Evolutionary conservation across 2,113 vertebrate genomes (phyloP).

Genomic region (Pachyramphus minor): DNA sequence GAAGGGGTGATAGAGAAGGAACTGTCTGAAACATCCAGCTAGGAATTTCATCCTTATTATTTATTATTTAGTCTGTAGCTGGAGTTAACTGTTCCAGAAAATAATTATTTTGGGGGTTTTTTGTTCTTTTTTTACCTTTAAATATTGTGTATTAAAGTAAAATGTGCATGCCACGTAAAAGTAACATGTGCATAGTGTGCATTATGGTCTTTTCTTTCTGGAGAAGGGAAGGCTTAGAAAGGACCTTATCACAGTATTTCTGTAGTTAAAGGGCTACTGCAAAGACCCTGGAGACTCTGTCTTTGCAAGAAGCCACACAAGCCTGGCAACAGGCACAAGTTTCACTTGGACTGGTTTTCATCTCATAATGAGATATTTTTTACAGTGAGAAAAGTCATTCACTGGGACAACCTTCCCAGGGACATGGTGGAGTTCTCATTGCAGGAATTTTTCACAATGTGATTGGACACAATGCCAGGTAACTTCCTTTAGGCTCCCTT

Average conservation of each 20-base stretch:
- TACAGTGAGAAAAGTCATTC: not conserved
- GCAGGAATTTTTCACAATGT: rapidly evolving
- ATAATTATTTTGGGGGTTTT: too few species aligned
- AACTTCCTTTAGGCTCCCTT: not conserved
- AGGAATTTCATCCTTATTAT: not conserved
- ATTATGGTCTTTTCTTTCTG: not conserved
- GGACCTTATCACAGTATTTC: not conserved
- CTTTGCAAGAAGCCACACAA: not conserved
- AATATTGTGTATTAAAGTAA: not conserved
- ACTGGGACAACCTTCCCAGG: not conserved
- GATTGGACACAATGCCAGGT: not conserved
- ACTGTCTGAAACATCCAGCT: not conserved
- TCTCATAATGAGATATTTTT: not conserved
- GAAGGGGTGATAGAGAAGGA: not conserved
- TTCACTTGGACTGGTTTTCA: not conserved
- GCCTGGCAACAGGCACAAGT: too few species aligned
- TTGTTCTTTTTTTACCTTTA: too few species aligned
- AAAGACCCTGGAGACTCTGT: not conserved
- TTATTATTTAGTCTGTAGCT: not conserved
- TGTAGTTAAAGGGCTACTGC: not conserved
- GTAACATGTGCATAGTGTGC: rapidly evolving
- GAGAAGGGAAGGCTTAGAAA: not conserved
- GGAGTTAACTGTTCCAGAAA: not conserved
- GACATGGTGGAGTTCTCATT: rapidly evolving
- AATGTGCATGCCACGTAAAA: not conserved